Evolutionary conservation across 92 coral and sea anemone species (phyloP), one percentile per base, ranked within the genome.

Genomic region (Muricea muricata): DNA sequence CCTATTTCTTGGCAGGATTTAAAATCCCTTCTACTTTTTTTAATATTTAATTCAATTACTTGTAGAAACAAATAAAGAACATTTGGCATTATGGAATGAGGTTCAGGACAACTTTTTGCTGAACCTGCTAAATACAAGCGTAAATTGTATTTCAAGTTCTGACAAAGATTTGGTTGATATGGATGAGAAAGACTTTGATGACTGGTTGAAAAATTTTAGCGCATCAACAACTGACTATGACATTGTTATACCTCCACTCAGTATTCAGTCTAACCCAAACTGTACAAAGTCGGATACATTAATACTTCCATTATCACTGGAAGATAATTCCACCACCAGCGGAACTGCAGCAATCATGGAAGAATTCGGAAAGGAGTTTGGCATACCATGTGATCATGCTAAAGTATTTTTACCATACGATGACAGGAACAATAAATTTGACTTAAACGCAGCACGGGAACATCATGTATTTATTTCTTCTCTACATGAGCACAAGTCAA

Each of bases 281-380:
- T 57, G 82, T 39, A 17, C 21, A 17, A 84, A 84, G 65, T 73
- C 88, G 46, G 88, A 84, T 29, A 78, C 71, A 52, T 52, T 71
- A 67, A 87, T 90, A 69, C 83, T 90, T 34, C 91, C 93, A 33
- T 33, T 90, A 25, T 87, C 89, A 3, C 61, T 90, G 7, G 91
- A 90, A 73, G 48, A 87, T 54, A 90, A 87, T 57, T 30, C 87
- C 13, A 86, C 90, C 32, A 65, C 73, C 7, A 60, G 82, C 0
- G 89, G 92, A 13, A 85, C 92, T 40, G 90, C 90, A 58, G 78
- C 93, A 11, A 86, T 90, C 21, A 12, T 85, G 20, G 93, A 90
- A 55, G 85, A 90, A 56, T 81, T 90, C 41, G 90, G 87, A 10
- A 81, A 90, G 42, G 93, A 85, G 35, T 85, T 86, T 76, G 60